A percentile compares a stretch with the other conserved stretches of the same genome.
phyloP scores from a whole-genome alignment of 2,797 vertebrate species.

The Simalia tracyae region DNA sequence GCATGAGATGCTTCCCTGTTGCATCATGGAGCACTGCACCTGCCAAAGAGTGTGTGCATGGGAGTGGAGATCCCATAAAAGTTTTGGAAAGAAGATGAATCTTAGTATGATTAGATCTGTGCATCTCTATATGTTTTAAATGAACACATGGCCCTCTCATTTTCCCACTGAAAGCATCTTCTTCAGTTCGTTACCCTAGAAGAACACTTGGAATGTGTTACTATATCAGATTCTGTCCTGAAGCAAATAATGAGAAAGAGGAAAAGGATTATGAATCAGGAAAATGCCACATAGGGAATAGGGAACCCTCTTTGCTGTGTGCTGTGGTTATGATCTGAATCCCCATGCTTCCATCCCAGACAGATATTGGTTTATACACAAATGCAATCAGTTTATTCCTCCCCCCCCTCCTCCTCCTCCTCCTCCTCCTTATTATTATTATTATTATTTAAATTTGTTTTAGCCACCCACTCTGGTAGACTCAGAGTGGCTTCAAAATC shows the following conservation, averaged over 20 bases:
- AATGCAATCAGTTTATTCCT: neutral
- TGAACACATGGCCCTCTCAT: neutral
- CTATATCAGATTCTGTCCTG: neutral
- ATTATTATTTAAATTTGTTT: neutral
- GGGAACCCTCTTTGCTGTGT: neutral
- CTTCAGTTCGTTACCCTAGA: neutral
- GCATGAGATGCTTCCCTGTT: neutral
- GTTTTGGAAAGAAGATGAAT: neutral
- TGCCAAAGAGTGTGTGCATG: neutral
- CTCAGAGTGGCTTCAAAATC: neutral
- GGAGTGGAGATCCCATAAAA: neutral
- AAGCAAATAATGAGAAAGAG: neutral
- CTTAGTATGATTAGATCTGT: neutral
- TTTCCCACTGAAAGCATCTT: neutral
- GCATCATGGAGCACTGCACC: neutral
- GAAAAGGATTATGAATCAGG: neutral
- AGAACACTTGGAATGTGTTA: neutral
- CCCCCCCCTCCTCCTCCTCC: no score
- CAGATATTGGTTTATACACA: neutral
- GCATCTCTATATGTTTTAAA: neutral
- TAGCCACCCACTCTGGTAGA: neutral
- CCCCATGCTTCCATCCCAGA: neutral
- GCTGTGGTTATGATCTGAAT: neutral
- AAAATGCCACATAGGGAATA: neutral
- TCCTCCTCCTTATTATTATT: neutral